These are phyloP conservation scores for Gymnothorax javanicus DNA, from an alignment of 2,797 vertebrate species.

Conservation along the genomic window DNA sequence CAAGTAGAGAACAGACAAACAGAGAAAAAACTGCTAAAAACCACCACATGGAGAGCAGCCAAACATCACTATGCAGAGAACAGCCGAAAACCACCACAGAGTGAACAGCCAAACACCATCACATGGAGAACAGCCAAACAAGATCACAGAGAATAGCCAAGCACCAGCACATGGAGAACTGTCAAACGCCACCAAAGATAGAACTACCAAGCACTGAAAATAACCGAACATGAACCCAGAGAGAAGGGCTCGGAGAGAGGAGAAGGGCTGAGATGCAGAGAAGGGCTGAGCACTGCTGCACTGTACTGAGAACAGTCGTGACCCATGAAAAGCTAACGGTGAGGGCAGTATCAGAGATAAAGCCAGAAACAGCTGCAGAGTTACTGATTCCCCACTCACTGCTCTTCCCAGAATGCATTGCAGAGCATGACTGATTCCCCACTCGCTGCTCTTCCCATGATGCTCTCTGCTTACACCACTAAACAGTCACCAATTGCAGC, in stretches of 20 bases:
- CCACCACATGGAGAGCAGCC: not conserved
- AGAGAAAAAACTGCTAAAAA: too few species aligned
- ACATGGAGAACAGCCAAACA: not conserved
- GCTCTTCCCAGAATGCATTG: not conserved
- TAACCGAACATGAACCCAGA: too few species aligned
- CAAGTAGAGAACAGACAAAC: not conserved
- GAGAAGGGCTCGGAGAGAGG: not conserved
- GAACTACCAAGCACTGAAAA: too few species aligned
- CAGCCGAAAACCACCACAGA: not conserved
- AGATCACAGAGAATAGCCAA: not conserved
- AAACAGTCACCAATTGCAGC: not conserved
- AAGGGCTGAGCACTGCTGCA: not conserved
- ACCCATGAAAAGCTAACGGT: not conserved
- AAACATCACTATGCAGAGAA: not conserved
- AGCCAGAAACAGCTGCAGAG: not conserved
- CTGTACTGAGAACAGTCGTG: not conserved
- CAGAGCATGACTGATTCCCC: not conserved
- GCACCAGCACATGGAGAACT: not conserved
- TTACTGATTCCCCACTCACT: not conserved
- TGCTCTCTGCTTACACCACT: not conserved
- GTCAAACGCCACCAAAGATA: too few species aligned
- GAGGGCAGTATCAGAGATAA: not conserved
- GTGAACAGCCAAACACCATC: not conserved
- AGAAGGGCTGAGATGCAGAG: not conserved
- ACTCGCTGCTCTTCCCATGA: too few species aligned